Evolutionary conservation across 2,888 invertebrate species (phyloP).

Genomic region (Microctonus hyperodae): DNA sequence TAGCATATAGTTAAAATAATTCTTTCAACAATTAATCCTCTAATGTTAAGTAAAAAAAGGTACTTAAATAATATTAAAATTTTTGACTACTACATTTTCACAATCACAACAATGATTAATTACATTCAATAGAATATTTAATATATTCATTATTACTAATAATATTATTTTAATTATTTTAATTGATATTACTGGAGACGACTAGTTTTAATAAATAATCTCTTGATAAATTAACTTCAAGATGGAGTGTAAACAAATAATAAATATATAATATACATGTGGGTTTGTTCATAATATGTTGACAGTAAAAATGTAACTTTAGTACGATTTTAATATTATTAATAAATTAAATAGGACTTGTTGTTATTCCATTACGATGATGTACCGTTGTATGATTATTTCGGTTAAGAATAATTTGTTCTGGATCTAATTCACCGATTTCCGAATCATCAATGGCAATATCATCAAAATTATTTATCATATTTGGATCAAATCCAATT

Average conservation of each 20-base stretch:
- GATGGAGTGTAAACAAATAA: not conserved
- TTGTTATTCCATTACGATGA: constrained; percentile 41
- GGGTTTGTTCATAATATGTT: not conserved
- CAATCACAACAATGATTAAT: not conserved
- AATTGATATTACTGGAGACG: not conserved
- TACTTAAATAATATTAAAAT: too few relatives aligned
- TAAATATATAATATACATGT: not conserved
- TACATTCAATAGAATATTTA: too few relatives aligned
- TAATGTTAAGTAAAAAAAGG: too few relatives aligned
- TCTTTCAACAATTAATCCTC: too few relatives aligned
- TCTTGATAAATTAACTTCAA: not conserved
- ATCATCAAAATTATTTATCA: constrained; percentile 45
- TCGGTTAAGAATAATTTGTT: constrained; percentile 42
- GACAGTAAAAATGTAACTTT: not conserved
- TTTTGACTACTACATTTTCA: not conserved
- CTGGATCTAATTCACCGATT: constrained; percentile 38
- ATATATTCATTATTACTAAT: too few relatives aligned
- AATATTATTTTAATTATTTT: not conserved
- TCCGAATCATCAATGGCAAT: constrained; percentile 40
- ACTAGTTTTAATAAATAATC: not conserved
- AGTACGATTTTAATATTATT: constrained; percentile 9
- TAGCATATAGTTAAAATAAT: too few relatives aligned
- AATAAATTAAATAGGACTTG: constrained; percentile 39
- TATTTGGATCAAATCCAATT: constrained; percentile 32
- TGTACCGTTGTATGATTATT: constrained; percentile 29